Evolutionary conservation across 2,888 invertebrate genomes (phyloP).

Genomic region (Dichetophora obliterata): DNA sequence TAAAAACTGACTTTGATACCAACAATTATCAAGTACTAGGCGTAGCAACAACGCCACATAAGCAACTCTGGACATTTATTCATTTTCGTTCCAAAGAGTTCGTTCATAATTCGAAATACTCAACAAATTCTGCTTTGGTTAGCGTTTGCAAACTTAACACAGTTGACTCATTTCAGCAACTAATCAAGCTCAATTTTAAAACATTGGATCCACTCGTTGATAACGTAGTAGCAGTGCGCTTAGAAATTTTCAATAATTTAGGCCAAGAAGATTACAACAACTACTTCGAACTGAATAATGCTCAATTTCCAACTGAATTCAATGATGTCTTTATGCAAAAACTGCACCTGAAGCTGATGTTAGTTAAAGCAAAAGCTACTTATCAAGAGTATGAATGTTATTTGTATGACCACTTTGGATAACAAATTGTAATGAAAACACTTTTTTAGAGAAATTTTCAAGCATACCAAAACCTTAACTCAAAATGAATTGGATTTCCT

Average conservation of each 20-base stretch:
- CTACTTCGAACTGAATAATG: conserved; percentile 43
- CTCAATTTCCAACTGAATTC: conserved; percentile 42
- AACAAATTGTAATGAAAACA: not conserved
- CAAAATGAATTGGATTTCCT: conserved; percentile 48
- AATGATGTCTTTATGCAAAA: conserved; percentile 54
- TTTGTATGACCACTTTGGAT: not conserved
- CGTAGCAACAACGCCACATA: conserved; percentile 54
- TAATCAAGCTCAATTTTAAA: conserved; percentile 42
- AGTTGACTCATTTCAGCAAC: conserved; percentile 48
- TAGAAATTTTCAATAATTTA: conserved; percentile 55
- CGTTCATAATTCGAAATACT: conserved; percentile 44
- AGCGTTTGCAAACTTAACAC: conserved; percentile 52
- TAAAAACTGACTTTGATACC: conserved; percentile 51
- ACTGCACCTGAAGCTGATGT: conserved; percentile 58
- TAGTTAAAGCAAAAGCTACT: conserved; percentile 44
- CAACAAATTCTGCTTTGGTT: conserved; percentile 45
- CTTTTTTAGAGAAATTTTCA: not conserved
- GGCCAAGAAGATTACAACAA: conserved; percentile 46
- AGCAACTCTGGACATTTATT: conserved; percentile 56
- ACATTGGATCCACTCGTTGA: conserved; percentile 52
- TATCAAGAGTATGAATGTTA: conserved; percentile 50
- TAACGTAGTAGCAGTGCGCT: conserved; percentile 56
- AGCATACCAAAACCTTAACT: conserved; percentile 33
- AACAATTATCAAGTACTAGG: conserved; percentile 59
- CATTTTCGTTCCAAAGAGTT: conserved; percentile 58